These are phyloP conservation scores for Anguilla pacifica DNA, from an alignment of 2,797 vertebrate genomes.

Conservation along the genomic window DNA sequence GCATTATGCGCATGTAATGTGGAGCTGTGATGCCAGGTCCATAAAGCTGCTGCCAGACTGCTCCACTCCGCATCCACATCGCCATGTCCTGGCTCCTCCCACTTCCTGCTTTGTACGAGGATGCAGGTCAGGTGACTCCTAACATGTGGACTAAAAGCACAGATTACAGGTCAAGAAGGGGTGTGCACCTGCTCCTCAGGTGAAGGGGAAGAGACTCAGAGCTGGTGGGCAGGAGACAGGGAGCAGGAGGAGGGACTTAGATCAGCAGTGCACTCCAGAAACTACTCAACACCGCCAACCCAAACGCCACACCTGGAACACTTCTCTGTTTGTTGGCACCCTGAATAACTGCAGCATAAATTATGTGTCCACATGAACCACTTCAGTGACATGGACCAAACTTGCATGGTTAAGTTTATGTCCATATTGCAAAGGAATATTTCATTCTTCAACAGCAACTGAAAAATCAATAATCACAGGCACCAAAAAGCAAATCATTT, in stretches of 20 bases:
- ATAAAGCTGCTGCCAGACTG: too few species aligned
- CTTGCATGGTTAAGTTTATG: not conserved
- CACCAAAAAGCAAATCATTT: not conserved
- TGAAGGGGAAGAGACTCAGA: not conserved
- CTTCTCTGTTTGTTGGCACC: not conserved
- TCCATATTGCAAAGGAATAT: not conserved
- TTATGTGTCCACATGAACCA: not conserved
- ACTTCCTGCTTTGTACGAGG: not conserved
- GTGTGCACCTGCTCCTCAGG: not conserved
- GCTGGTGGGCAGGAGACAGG: not conserved
- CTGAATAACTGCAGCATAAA: not conserved
- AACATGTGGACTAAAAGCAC: not conserved
- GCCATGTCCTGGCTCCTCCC: not conserved
- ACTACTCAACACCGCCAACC: not conserved
- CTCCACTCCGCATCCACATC: too few species aligned
- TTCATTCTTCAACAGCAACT: not conserved
- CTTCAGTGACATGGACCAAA: not conserved
- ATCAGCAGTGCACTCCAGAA: not conserved
- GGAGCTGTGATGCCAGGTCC: too few species aligned
- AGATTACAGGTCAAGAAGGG: not conserved
- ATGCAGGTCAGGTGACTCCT: not conserved
- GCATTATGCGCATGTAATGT: too few species aligned
- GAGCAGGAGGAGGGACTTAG: not conserved
- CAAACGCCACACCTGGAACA: not conserved
- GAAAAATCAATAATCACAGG: not conserved